These are phyloP conservation scores for Hermatobates lingyangjiaoensis DNA, from an alignment of 1,140 invertebrate species.

Conservation along the genomic window DNA sequence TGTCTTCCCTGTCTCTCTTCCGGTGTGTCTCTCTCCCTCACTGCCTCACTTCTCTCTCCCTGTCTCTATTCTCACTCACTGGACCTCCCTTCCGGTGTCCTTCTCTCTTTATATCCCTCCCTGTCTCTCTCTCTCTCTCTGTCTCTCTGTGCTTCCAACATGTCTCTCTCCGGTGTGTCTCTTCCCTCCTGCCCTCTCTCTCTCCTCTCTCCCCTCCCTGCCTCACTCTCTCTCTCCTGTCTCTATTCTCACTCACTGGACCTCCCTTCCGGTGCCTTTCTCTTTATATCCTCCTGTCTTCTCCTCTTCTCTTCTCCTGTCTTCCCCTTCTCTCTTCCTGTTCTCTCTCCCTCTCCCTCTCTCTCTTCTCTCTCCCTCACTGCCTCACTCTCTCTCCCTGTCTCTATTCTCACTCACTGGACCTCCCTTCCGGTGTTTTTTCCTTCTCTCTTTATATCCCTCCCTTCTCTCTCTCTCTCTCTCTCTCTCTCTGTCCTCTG, in stretches of 20 bases:
- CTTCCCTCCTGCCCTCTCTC: neutral
- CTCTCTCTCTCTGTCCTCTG: neutral
- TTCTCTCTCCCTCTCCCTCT: neutral
- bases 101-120: neutral
- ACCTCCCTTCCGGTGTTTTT: neutral
- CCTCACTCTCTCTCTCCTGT: neutral
- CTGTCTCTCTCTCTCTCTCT: neutral
- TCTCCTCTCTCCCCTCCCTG: neutral
- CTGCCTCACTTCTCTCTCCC: too few relatives aligned
- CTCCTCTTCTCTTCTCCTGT: neutral
- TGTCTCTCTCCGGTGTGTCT: neutral
- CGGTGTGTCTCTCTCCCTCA: neutral
- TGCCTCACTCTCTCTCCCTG: neutral
- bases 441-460: neutral
- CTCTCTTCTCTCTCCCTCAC: neutral
- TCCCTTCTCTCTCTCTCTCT: neutral
- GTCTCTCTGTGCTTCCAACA: neutral
- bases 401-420: neutral
- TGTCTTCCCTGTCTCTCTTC: neutral
- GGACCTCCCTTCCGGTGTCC: neutral
- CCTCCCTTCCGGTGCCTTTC: neutral
- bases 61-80: slow-evolving; percentile 1
- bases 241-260: neutral
- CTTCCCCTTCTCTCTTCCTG: neutral
- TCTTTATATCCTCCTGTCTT: neutral